A percentile compares a stretch with the other conserved stretches of the same genome.
Conservation (phyloP, 2,888 invertebrate species). For the Hyposoter dolosus region DNA sequence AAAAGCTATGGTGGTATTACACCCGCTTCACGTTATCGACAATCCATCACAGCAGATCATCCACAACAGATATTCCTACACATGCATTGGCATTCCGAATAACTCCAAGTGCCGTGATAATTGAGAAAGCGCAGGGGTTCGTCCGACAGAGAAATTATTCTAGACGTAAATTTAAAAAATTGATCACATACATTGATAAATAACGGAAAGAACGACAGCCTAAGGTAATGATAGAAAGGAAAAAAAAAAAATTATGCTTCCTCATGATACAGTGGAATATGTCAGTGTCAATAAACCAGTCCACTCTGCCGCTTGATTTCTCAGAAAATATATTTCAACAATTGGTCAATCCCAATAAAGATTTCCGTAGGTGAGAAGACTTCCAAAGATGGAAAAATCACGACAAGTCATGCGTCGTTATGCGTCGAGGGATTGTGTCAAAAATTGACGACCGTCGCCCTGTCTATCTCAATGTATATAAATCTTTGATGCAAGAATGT, state of each 20-base stretch:
- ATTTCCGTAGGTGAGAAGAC: not conserved
- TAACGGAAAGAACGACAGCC: not conserved
- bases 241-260: not conserved
- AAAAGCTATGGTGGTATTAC: conserved; percentile 60
- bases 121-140: conserved; percentile 42
- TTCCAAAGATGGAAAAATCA: not conserved
- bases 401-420: not conserved
- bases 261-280: not conserved
- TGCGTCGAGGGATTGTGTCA: not conserved
- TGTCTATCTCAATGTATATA: conserved; percentile 46
- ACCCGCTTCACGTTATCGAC: conserved; percentile 63
- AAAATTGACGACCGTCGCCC: not conserved
- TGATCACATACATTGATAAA: not conserved
- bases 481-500: too few species aligned
- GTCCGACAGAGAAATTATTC: conserved; percentile 23
- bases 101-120: conserved; percentile 41
- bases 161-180: conserved; percentile 41
- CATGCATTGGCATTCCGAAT: conserved; percentile 34
- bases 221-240: not conserved
- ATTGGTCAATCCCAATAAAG: not conserved
- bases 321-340: not conserved
- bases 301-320: not conserved
- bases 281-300: not conserved
- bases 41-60: conserved; percentile 62
- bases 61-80: conserved; percentile 19